Percentiles rank a stretch among this genome's conserved stretches.
These are phyloP conservation scores for Platyscapa corneri DNA, from an alignment of 1,140 invertebrate species.

Conservation along the genomic window DNA sequence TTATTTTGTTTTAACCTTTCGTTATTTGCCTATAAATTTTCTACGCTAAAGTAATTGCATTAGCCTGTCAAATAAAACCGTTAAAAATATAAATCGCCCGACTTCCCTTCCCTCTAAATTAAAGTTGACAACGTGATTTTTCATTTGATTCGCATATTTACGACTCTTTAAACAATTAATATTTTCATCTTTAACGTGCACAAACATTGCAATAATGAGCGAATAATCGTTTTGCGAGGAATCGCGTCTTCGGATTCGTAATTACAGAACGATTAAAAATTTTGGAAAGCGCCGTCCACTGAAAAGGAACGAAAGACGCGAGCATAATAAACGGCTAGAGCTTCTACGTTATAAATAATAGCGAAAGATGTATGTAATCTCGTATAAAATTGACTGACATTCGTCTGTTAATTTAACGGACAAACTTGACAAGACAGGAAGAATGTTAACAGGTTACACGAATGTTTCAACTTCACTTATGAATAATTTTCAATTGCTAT, in stretches of 20 bases:
- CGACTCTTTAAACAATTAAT: too few species aligned
- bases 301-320: neutral
- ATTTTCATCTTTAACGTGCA: too few species aligned
- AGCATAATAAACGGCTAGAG: neutral
- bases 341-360: neutral
- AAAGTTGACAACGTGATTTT: too few species aligned
- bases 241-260: neutral
- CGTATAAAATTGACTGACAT: neutral
- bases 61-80: too few species aligned
- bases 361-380: neutral
- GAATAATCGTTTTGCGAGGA: neutral
- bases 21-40: too few species aligned
- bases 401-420: neutral
- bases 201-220: too few species aligned
- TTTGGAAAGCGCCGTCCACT: neutral
- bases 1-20: too few species aligned
- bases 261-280: neutral
- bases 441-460: neutral
- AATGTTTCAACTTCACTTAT: neutral
- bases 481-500: conserved; percentile 2
- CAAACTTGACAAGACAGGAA: neutral
- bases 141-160: too few species aligned
- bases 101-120: too few species aligned
- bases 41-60: too few species aligned
- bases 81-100: too few species aligned